Base-by-base conservation (phyloP, 2,888 invertebrate genomes). In the Pheosia gnoma region DNA sequence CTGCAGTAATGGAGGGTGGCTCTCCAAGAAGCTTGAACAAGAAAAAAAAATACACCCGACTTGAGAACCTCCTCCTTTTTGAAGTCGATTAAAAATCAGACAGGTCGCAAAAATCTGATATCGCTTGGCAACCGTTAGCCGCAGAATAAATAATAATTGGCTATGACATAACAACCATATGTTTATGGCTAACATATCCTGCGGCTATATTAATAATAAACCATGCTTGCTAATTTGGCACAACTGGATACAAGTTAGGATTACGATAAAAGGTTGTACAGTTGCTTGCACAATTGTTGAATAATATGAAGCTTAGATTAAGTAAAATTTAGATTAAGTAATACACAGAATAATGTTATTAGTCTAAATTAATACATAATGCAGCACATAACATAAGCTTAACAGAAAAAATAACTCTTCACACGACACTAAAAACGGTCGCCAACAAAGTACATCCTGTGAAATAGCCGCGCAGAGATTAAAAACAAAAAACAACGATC, bases 191-290 rank as follows among this genome's bases (percentile, higher is more conserved):
- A 74, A 70, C 71, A 64, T 75, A 81, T 83, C 81, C 82, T 79
- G 84, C 59, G 63, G 59, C 68, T 65, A 70, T 62, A n/a, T 65
- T 25, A 25, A 55, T 69, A 67, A 58, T 71, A 63, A 66, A 53
- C 60, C 54, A 67, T 65, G 63, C 74, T 75, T 80, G 78, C 82
- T 72, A 74, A 80, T 83, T 86, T 80, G 82, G 84, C 72, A 70
- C 60, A 75, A 85, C 84, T 85, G 84, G 85, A 77, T 76, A 60
- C 70, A 62, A 68, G 68, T 68, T 71, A 71, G 76, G 72, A 10
- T 13, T 3, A 45, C 47, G 49, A 58, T 43, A 51, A 25, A 52
- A 25, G 25, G 56, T 9, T 38, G 59, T 62, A 61, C 61, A 58
- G 60, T 60, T 47, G 45, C 11, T 36, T 1, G 49, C 58, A 38